Conservation (phyloP, 2,113 vertebrate species). For the Ranitomeya imitator region DNA sequence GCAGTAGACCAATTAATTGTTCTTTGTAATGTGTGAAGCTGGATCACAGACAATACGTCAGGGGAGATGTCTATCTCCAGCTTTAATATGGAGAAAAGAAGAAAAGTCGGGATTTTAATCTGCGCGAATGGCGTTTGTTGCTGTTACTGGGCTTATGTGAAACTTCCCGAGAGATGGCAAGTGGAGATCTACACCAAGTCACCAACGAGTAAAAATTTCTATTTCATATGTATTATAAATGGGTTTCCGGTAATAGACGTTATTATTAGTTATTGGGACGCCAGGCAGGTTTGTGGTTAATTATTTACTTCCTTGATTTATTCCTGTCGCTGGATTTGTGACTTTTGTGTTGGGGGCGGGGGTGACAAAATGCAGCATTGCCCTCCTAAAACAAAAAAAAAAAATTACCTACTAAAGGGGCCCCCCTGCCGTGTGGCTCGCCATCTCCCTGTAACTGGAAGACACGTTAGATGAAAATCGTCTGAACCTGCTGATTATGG, state of each 20-base stretch:
- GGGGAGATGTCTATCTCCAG: slow-evolving; percentile 3
- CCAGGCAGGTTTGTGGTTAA: neutral
- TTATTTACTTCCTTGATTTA: neutral
- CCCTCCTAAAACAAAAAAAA: neutral
- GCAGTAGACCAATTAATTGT: neutral
- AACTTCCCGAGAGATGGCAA: neutral
- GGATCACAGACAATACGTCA: slow-evolving; percentile 1
- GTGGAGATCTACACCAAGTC: neutral
- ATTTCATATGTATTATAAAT: neutral
- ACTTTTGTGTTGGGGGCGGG: too few species aligned
- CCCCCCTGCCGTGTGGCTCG: too few species aligned
- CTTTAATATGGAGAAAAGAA: neutral
- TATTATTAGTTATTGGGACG: neutral
- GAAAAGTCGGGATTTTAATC: slow-evolving; percentile 10
- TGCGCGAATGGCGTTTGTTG: neutral
- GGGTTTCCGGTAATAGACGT: neutral
- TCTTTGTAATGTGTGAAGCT: neutral
- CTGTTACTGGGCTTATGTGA: neutral
- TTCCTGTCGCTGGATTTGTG: neutral
- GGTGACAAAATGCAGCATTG: neutral
- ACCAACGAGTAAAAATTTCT: neutral
- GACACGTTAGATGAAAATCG: too few species aligned
- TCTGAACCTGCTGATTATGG: too few species aligned
- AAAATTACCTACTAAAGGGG: too few species aligned
- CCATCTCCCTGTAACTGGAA: too few species aligned